Percentiles rank a stretch among this genome's conserved stretches.
These are phyloP conservation scores for Mirza zaza DNA, from an alignment of 2,113 vertebrate genomes.

Conservation along the genomic window DNA sequence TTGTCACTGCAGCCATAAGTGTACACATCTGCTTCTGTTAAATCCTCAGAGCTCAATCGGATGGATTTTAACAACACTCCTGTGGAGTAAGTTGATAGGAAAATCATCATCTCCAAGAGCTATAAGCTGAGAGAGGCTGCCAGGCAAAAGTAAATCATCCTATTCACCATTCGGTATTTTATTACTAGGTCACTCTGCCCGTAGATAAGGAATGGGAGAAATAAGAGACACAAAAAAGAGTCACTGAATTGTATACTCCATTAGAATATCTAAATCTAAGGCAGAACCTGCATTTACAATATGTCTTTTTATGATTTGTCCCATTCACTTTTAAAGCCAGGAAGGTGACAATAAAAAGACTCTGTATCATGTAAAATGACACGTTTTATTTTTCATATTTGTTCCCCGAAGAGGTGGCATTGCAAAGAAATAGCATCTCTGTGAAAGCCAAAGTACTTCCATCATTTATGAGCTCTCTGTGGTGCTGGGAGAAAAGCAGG, in stretches of 20 bases:
- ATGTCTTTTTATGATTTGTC: slow-evolving; percentile 71
- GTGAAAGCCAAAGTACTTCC: slow-evolving; percentile 76
- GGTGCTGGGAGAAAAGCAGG: slow-evolving; percentile 78
- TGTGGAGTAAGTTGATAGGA: slow-evolving; percentile 41
- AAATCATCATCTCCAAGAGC: slow-evolving; percentile 62
- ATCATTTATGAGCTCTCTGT: slow-evolving; percentile 80
- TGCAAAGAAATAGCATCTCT: slow-evolving; percentile 78
- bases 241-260: slow-evolving; percentile 11
- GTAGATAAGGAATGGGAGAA: slow-evolving; percentile 48
- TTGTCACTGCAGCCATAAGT: neutral
- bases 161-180: slow-evolving; percentile 42
- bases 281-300: slow-evolving; percentile 47
- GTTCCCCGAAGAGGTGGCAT: slow-evolving; percentile 74
- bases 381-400: slow-evolving; percentile 80
- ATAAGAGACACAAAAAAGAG: slow-evolving; percentile 41
- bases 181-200: slow-evolving; percentile 50
- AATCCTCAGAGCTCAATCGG: slow-evolving; percentile 16
- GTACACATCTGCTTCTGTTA: neutral
- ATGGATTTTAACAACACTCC: slow-evolving; percentile 45
- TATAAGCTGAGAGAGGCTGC: slow-evolving; percentile 43
- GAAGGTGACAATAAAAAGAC: slow-evolving; percentile 73
- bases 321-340: slow-evolving; percentile 62
- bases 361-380: slow-evolving; percentile 79
- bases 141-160: slow-evolving; percentile 61
- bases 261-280: slow-evolving; percentile 71